Percentiles rank a stretch among this genome's conserved stretches.
Conservation (phyloP, 2,797 vertebrate species). For the Microctenopoma stevenorrisi region DNA sequence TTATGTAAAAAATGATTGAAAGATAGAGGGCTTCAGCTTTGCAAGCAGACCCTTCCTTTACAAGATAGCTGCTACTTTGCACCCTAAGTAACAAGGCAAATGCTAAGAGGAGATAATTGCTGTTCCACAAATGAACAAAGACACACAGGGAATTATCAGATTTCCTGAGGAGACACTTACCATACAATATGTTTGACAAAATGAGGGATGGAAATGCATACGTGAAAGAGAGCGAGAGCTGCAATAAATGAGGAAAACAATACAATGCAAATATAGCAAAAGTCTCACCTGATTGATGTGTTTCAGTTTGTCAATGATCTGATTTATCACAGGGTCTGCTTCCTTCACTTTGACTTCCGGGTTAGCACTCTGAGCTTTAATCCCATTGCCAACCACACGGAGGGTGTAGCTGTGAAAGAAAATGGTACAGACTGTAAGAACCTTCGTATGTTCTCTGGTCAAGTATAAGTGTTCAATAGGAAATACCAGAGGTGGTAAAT, state of each 20-base stretch:
- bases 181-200: slow-evolving; percentile 27
- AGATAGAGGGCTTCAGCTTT: slow-evolving; percentile 36
- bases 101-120: slow-evolving; percentile 28
- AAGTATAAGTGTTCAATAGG: neutral
- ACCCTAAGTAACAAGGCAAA: slow-evolving; percentile 16
- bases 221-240: slow-evolving; percentile 1
- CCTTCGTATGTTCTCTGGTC: slow-evolving; percentile 2
- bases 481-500: neutral
- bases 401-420: slow-evolving; percentile 84
- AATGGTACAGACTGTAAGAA: slow-evolving; percentile 3
- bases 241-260: slow-evolving; percentile 4
- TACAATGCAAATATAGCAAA: neutral
- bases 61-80: neutral
- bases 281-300: slow-evolving; percentile 91
- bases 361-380: slow-evolving; percentile 89
- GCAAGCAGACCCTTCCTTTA: slow-evolving; percentile 5
- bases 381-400: slow-evolving; percentile 88
- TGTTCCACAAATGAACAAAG: slow-evolving; percentile 35
- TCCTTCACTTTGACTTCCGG: slow-evolving; percentile 92
- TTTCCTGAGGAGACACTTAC: slow-evolving; percentile 22
- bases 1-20: slow-evolving; percentile 53
- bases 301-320: slow-evolving; percentile 93
- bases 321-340: slow-evolving; percentile 87
- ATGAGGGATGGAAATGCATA: slow-evolving; percentile 22
- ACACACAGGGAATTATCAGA: slow-evolving; percentile 39